A percentile compares a stretch with the other conserved stretches of the same genome.
Conservation (phyloP, 2,113 vertebrate genomes). For the Castor canadensis region DNA sequence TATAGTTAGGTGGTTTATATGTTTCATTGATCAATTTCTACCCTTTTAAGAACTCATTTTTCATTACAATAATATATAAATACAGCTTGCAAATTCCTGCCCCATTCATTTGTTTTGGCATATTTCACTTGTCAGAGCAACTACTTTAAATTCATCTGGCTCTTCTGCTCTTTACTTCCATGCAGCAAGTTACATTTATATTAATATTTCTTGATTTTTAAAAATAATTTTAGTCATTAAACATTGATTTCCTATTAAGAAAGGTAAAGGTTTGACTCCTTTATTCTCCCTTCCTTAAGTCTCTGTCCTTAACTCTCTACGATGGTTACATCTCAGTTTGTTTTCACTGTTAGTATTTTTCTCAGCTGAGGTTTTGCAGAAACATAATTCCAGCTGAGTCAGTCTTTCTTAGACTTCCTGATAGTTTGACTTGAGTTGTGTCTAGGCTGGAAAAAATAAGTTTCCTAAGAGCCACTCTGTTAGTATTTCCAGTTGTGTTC, state of each 20-base stretch:
- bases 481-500: background rate
- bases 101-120: background rate
- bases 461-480: background rate
- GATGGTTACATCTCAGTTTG: background rate
- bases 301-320: background rate
- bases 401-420: background rate
- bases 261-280: background rate
- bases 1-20: background rate
- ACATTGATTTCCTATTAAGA: slow-evolving; percentile 24
- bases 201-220: background rate
- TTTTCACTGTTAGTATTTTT: slow-evolving; percentile 28
- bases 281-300: background rate
- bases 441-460: background rate
- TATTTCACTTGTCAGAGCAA: background rate
- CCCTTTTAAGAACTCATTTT: background rate
- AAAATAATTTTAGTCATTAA: background rate
- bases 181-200: background rate
- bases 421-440: background rate
- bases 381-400: background rate
- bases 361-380: background rate
- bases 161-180: background rate
- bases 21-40: slow-evolving; percentile 10
- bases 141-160: background rate
- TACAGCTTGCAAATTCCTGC: background rate
- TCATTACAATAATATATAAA: background rate